phyloP scores from a whole-genome alignment of 2,888 invertebrate species.

The Nomada hirtipes region DNA sequence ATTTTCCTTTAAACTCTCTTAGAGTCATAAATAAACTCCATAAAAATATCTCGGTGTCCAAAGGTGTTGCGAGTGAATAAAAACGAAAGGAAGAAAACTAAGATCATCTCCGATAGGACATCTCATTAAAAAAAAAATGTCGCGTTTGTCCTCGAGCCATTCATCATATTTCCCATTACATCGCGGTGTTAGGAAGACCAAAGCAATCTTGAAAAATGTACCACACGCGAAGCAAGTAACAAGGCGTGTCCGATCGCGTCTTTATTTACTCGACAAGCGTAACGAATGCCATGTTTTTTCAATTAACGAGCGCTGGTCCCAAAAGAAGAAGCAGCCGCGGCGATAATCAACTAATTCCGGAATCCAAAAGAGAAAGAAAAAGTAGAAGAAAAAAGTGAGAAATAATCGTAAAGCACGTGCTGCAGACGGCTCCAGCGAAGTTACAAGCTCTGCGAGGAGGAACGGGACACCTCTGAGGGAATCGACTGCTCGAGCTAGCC shows the following conservation, averaged over 20 bases:
- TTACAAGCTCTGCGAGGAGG: conserved; percentile 25
- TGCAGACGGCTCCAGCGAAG: conserved; percentile 6
- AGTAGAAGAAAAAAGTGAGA: neutral
- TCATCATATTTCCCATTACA: conserved; percentile 5
- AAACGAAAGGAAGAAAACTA: neutral
- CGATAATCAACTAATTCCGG: conserved; percentile 18
- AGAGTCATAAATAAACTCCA: neutral
- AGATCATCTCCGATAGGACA: neutral
- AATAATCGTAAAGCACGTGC: conserved; percentile 6
- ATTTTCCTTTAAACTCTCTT: neutral
- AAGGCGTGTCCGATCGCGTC: neutral
- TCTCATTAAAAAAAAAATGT: neutral
- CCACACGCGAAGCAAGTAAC: neutral
- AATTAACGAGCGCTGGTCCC: neutral
- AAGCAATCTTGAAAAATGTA: conserved; percentile 6
- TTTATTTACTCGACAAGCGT: conserved; percentile 5
- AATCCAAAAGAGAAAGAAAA: neutral
- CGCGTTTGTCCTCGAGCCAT: neutral
- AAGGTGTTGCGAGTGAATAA: neutral
- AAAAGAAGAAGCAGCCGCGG: neutral
- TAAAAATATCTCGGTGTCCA: neutral
- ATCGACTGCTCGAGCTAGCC: conserved; percentile 26
- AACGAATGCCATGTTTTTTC: conserved; percentile 22
- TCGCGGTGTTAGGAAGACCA: conserved; percentile 1
- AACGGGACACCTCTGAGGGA: conserved; percentile 20